These are phyloP conservation scores for Eristalis intricaria DNA, from an alignment of 2,888 invertebrate species.

Conservation along the genomic window DNA sequence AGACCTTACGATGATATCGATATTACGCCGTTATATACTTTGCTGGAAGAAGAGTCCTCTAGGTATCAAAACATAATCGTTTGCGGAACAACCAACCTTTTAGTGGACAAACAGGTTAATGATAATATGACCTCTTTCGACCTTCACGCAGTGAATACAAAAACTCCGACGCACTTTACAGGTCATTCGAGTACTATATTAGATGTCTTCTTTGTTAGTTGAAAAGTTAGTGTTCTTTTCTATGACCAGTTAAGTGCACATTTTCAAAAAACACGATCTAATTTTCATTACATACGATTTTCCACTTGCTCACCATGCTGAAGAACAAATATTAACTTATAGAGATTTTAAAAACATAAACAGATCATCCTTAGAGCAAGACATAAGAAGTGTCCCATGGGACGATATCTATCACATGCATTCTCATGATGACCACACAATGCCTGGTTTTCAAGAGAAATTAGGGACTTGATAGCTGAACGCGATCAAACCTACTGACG, in stretches of 20 bases:
- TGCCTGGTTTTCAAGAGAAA: no score
- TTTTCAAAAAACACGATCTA: not conserved
- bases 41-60: not conserved
- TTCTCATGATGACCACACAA: not conserved
- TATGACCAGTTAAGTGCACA: slow-evolving; percentile 13
- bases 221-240: not conserved
- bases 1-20: not conserved
- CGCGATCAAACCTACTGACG: no score
- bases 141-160: no score
- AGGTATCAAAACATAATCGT: not conserved
- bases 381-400: no score
- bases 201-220: slow-evolving; percentile 1
- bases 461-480: no score
- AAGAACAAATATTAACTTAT: not conserved
- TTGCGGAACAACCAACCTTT: slow-evolving; percentile 6
- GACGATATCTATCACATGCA: no score
- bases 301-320: not conserved
- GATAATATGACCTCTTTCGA: not conserved
- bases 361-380: no score
- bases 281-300: not conserved
- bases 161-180: not conserved
- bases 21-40: not conserved
- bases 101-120: not conserved
- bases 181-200: not conserved
- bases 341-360: not conserved